These are phyloP conservation scores for Oceanodroma leucorhoa DNA, from an alignment of 2,797 vertebrate genomes.

Conservation along the genomic window DNA sequence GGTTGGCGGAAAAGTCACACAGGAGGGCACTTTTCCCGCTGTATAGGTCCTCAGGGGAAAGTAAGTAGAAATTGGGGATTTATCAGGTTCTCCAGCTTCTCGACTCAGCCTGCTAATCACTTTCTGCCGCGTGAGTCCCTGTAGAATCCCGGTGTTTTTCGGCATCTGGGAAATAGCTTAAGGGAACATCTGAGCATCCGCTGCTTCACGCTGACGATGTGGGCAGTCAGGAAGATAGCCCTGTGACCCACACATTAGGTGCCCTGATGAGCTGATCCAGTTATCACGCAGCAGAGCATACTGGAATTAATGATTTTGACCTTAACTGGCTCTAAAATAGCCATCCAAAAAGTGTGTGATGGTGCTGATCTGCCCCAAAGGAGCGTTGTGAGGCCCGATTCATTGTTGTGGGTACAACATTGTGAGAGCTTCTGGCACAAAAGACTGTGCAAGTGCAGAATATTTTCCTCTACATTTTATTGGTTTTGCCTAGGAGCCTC, in stretches of 20 bases:
- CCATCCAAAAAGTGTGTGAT: neutral
- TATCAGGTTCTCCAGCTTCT: neutral
- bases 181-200: neutral
- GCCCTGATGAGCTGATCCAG: neutral
- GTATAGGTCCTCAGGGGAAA: neutral
- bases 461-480: neutral
- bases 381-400: fast-evolving
- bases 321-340: neutral
- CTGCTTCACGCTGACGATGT: neutral
- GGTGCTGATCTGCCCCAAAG: neutral
- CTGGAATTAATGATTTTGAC: neutral
- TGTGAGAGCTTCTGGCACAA: neutral
- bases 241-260: neutral
- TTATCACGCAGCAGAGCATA: neutral
- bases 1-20: neutral
- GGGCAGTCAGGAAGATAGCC: neutral
- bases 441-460: neutral
- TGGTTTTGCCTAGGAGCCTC: neutral
- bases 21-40: neutral
- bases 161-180: neutral
- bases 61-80: neutral
- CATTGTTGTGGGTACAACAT: neutral
- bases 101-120: neutral
- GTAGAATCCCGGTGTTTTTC: neutral
- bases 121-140: neutral